phyloP scores from a whole-genome alignment of 2,888 invertebrate genomes.

The Diloba caeruleocephala region DNA sequence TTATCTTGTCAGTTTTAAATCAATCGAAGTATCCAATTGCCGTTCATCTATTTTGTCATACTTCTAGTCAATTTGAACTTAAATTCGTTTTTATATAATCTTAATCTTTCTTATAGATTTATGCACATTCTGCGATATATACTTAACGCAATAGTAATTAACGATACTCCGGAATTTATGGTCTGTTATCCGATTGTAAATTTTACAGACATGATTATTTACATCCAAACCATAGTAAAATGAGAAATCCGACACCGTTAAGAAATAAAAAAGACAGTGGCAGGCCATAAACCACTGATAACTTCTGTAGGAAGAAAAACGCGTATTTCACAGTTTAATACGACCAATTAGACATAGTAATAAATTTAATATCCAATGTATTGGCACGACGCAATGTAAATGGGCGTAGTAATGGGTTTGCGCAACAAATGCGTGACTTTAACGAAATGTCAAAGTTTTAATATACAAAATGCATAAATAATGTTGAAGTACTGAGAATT shows the following conservation, averaged over 20 bases:
- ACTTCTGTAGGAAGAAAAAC: slow-evolving; percentile 55
- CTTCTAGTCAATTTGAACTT: no score
- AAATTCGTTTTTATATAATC: no score
- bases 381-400: slow-evolving; percentile 58
- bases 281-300: slow-evolving; percentile 43
- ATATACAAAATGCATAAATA: slow-evolving; percentile 12
- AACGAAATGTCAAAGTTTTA: slow-evolving; percentile 48
- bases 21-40: no score
- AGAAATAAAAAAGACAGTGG: slow-evolving; percentile 32
- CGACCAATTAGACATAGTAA: slow-evolving; percentile 68
- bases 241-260: slow-evolving; percentile 38
- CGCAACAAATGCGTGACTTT: slow-evolving; percentile 34
- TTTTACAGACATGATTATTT: slow-evolving; percentile 42
- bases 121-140: no score
- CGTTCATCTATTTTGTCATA: no score
- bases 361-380: slow-evolving; percentile 71
- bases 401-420: slow-evolving; percentile 36
- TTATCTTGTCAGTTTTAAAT: no score
- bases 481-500: not conserved
- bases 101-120: no score
- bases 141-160: slow-evolving; percentile 7
- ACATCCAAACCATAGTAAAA: slow-evolving; percentile 26
- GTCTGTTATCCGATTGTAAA: slow-evolving; percentile 42
- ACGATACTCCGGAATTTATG: slow-evolving; percentile 25
- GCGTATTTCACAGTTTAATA: slow-evolving; percentile 66